Evolutionary conservation across 2,113 vertebrate genomes (phyloP), one percentile per base, ranked within the genome.

Genomic region (Clinocottus analis): DNA sequence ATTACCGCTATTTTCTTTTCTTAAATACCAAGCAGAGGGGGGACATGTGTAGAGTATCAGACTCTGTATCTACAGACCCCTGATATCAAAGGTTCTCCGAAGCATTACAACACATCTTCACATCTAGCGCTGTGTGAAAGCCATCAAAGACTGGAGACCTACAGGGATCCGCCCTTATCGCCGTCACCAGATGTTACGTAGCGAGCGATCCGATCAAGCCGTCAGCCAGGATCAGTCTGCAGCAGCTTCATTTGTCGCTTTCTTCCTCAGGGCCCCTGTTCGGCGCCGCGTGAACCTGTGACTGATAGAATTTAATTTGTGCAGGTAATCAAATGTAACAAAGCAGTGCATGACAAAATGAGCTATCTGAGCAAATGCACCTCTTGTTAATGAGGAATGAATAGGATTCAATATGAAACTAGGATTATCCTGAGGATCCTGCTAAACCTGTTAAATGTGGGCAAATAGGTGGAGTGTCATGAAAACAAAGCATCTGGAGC

Each of bases 141-240:
- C 80, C 86, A 85, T 90, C 88, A 90, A 86, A 92, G 83, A 89
- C 27, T 21, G 43, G 63, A 85, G 77, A 85, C 82, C 87, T 77
- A 72, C 79, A 66, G 90, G 87, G 90, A 90, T 72, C 55, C 75
- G n/a, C 62, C 82, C 91, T 94, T 94, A 95, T 94, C 93, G 21
- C 77, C 49, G 49, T 77, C 85, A 59, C 67, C 92, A 92, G 87
- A 93, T 89, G 86, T 86, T 85, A 31, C 72, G 37, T 47, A 39
- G 69, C 66, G 62, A 81, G 82, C 87, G 64, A 92, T 93, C 76
- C 33, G 53, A 85, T 89, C 88, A 55, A 71, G 85, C 77, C 78
- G 72, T 79, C 84, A 89, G 74, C 33, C 35, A 47, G 59, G 77
- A 87, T 77, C 72, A 64, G 70, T 82, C 79, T 78, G 73, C 84